Evolutionary conservation across 2,113 vertebrate genomes (phyloP), one percentile per base, ranked within the genome.

Genomic region (Tauraco erythrolophus): DNA sequence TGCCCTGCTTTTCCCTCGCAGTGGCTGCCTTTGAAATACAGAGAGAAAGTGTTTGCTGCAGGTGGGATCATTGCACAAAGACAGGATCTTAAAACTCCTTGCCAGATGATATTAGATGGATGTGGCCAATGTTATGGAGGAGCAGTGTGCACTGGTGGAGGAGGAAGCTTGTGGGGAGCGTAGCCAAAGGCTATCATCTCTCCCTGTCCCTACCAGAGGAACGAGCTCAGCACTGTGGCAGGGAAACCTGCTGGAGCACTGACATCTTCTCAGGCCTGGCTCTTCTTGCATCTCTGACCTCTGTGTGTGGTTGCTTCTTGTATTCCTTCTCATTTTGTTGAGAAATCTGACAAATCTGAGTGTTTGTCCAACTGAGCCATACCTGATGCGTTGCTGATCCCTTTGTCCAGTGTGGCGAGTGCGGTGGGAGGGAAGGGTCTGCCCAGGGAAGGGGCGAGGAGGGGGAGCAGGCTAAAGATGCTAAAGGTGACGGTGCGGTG

Each of bases 331-430:
- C 30, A 4, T 37, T 35, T 61, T 37, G 31, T 23, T 45, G 41
- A 53, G 48, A 53, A 62, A 35, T 1, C 78, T 56, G 58, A 35
- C 31, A 37, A 37, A 21, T n/a, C 46, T 50, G 35, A 71, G 28
- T 5, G 16, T 37, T 53, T 31, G 41, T 18, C 35, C 18, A 30
- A 22, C n/a, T 37, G 11, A 64, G 41, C 53, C 22, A 2, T 57
- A 22, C 43, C 58, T 14, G 8, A 3, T 2, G 30, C 7, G 28
- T 76, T 48, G 76, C 30, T 4, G 5, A 46, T 60, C 28, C 82
- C 53, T 39, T 4, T 0, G 3, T 5, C 25, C 27, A 3, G 50
- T 2, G 8, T 0, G 5, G 27, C 72, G 14, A n/a, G 23, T 11
- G 18, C 11, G 8, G 11, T 14, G 30, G 17, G 9, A 37, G 68